Percentiles rank a stretch among this genome's conserved stretches.
Evolutionary conservation across 2,113 vertebrate species (phyloP).

Genomic region (Spilogale gracilis): DNA sequence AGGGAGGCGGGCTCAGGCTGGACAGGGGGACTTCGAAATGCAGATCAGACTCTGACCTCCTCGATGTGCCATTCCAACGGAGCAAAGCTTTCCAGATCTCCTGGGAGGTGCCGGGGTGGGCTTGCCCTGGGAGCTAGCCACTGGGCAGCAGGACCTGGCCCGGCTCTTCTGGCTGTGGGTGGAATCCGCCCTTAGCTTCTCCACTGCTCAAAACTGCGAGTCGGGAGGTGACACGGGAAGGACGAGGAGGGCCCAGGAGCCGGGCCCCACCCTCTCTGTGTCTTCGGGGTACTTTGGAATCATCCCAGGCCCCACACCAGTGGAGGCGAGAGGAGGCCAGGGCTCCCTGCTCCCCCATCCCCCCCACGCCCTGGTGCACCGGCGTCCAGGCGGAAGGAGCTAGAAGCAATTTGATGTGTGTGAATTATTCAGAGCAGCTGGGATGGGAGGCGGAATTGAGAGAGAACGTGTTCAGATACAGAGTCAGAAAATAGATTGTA

Average conservation of each 20-base stretch:
- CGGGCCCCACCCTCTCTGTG: rapidly evolving
- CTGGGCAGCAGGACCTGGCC: neutral
- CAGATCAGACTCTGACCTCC: rapidly evolving
- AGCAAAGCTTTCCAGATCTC: neutral
- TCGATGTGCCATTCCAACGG: rapidly evolving
- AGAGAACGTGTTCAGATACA: rapidly evolving
- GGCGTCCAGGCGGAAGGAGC: neutral
- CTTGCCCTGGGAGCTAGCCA: neutral
- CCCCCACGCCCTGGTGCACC: too few species aligned
- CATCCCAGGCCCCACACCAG: rapidly evolving
- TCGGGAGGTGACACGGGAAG: rapidly evolving
- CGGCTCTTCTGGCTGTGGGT: neutral
- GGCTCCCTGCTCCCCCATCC: neutral
- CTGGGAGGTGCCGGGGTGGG: rapidly evolving
- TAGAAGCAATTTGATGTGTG: neutral
- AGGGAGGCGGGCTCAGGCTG: rapidly evolving
- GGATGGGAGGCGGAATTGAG: neutral
- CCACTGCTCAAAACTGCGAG: neutral
- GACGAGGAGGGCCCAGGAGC: neutral
- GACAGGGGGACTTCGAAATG: rapidly evolving
- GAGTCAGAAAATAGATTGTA: neutral
- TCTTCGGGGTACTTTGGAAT: neutral
- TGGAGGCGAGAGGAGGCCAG: neutral
- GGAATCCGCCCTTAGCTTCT: rapidly evolving
- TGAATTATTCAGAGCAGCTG: slow-evolving; percentile 57